phyloP scores from a whole-genome alignment of 2,888 invertebrate genomes.

The Charanyca ferruginea region DNA sequence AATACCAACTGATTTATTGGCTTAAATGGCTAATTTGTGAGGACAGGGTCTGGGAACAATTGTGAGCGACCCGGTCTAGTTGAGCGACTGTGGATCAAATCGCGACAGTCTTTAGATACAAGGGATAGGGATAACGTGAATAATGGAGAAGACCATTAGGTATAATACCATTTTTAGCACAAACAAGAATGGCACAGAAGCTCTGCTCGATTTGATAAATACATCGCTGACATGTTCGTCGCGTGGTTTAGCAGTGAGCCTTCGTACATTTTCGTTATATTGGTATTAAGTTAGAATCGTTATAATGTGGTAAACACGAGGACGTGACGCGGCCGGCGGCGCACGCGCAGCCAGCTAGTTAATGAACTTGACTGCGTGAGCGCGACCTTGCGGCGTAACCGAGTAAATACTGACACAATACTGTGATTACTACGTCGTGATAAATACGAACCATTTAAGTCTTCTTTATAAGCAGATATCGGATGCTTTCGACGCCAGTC shows the following conservation, averaged over 20 bases:
- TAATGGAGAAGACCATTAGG: not conserved
- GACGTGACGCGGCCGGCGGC: constrained; percentile 15
- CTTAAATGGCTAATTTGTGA: constrained; percentile 51
- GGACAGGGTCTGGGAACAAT: constrained; percentile 29
- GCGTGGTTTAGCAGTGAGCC: not conserved
- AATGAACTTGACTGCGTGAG: constrained; percentile 46
- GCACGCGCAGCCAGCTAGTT: constrained; percentile 35
- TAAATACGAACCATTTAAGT: not conserved
- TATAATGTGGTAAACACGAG: constrained; percentile 32
- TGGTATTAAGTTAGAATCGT: constrained; percentile 2
- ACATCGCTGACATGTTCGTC: not conserved
- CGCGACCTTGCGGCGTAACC: constrained; percentile 33
- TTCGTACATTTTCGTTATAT: not conserved
- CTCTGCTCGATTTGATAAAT: not conserved
- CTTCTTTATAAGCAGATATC: constrained; percentile 9
- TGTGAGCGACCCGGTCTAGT: constrained; percentile 1
- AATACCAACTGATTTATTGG: constrained; percentile 56
- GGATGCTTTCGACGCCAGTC: not conserved
- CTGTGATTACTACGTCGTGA: not conserved
- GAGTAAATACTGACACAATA: constrained; percentile 1
- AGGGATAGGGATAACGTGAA: constrained; percentile 7
- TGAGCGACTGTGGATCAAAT: not conserved
- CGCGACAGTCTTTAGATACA: not conserved
- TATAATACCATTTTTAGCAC: not conserved
- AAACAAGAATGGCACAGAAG: not conserved